Evolutionary conservation across 2,113 vertebrate genomes (phyloP).

Genomic region (Elaphurus davidianus): DNA sequence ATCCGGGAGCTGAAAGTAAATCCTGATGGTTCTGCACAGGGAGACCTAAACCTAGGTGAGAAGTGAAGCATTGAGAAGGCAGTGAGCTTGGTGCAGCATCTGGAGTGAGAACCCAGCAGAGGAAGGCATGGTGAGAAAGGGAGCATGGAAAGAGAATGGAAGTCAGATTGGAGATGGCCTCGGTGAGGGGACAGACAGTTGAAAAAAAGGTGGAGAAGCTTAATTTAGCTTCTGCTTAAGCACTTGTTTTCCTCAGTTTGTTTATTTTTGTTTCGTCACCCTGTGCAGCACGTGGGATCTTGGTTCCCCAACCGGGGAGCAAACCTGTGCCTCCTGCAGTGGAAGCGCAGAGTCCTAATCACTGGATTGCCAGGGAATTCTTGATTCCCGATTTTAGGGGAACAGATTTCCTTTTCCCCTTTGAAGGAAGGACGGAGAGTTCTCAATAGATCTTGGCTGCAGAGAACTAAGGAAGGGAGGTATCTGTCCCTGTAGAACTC

Average conservation of each 20-base stretch:
- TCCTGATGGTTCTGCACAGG: conserved; percentile 21
- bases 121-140: background rate
- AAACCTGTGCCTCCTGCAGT: background rate
- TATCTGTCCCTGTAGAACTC: background rate
- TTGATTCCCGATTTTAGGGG: background rate
- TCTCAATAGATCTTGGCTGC: background rate
- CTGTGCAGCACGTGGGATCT: background rate
- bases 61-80: background rate
- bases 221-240: background rate
- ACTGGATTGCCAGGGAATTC: background rate
- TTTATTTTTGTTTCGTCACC: background rate
- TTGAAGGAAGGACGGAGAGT: background rate
- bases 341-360: background rate
- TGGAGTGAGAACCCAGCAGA: background rate
- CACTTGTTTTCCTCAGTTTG: background rate
- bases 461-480: background rate
- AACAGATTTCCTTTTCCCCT: background rate
- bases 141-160: background rate
- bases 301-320: background rate
- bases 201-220: background rate
- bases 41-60: conserved; percentile 8
- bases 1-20: conserved; percentile 41
- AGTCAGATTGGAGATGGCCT: background rate
- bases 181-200: background rate
- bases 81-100: background rate